These are phyloP conservation scores for Mastomys coucha DNA, from an alignment of 2,113 vertebrate genomes.

Conservation along the genomic window DNA sequence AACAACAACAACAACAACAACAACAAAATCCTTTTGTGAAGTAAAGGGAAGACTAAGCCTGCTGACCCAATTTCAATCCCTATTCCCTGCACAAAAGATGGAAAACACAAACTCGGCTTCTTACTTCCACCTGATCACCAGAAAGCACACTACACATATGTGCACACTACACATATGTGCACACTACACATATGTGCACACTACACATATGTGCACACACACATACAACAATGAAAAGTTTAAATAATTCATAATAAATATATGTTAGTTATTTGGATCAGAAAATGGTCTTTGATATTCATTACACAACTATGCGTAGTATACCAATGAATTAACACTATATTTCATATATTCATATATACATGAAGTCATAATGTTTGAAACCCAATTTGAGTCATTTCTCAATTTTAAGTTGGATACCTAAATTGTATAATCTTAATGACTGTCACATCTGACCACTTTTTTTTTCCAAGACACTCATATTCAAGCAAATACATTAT, in stretches of 20 bases:
- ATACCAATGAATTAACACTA: slow-evolving; percentile 6
- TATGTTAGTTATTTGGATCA: neutral
- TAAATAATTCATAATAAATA: neutral
- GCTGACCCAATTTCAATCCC: neutral
- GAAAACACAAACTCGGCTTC: neutral
- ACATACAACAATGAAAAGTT: neutral
- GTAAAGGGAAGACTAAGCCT: neutral
- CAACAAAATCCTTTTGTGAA: too few relatives aligned
- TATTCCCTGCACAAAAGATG: neutral
- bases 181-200: too few relatives aligned
- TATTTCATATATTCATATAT: neutral
- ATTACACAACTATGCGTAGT: neutral
- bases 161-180: neutral
- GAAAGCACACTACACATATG: neutral
- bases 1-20: too few relatives aligned
- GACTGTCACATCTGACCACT: neutral
- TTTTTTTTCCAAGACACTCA: neutral
- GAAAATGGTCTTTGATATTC: neutral
- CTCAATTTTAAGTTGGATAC: neutral
- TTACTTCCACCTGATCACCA: neutral
- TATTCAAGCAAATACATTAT: slow-evolving; percentile 37
- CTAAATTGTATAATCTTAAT: neutral
- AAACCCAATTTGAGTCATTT: slow-evolving; percentile 25
- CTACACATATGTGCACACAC: too few relatives aligned
- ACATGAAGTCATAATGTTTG: neutral